Base-by-base conservation (phyloP, 2,888 invertebrate species). In the Dryocosmus kuriphilus region DNA sequence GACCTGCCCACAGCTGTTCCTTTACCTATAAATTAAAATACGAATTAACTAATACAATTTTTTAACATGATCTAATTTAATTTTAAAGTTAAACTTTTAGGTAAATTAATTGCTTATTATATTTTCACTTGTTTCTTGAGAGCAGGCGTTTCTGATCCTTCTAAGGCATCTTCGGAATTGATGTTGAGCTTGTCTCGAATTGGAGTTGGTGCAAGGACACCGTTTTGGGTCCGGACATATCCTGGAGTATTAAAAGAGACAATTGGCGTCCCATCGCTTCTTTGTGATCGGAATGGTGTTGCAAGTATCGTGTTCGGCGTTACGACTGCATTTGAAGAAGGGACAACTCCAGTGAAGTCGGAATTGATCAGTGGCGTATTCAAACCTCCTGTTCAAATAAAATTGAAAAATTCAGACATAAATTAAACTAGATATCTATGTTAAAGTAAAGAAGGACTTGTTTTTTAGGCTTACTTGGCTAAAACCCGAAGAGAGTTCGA, bases 131-230 rank as follows among this genome's bases (percentile, higher is more conserved):
- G 95, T 88, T 95, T 95, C 83, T 96, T 96, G 73, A 95, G 90
- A 16, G 94, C 93, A 0, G 96, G 96, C 0, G 96, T 96, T 84
- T 95, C 95, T 0, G 95, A 94, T 0, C 94, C 94, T 61, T 94
- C 95, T 79, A 96, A 86, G 77, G 93, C 95, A 78, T 97, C 97
- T 88, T 98, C 98, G 0, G 97, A 95, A 91, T 99, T 99, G 84
- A 99, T 99, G 89, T 96, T 98, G 74, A 99, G 93, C 88, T 98
- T 98, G 90, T 99, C 99, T 61, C 99, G 94, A 19, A 97, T 93
- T 4, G 98, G 95, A 0, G 97, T 97, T 0, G 93, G 92, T 8
- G 92, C 92, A 1, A 94, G 79, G 19, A 93, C 92, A 1, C 92
- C 93, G 80, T 93, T 93, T 91, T 55, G 60, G 22, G 73, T 41